These are phyloP conservation scores for Andrena cerasifolii DNA, from an alignment of 1,140 invertebrate genomes.

Conservation along the genomic window DNA sequence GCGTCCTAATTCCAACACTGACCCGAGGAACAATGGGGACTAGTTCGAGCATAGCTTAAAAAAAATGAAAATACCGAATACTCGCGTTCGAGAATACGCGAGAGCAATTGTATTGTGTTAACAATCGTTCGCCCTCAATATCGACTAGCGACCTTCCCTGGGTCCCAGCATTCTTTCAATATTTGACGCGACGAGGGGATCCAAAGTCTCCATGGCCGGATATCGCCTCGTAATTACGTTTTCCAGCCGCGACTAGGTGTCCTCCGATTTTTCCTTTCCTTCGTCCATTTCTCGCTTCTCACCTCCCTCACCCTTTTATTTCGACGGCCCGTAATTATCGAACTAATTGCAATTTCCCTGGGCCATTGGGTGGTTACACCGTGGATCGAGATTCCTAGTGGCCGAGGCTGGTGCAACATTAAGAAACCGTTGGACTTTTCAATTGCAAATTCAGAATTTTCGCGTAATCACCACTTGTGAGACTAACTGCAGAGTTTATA, in stretches of 20 bases:
- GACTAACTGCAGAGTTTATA: no score
- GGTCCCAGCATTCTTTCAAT: slow-evolving; percentile 33
- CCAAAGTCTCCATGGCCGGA: background rate
- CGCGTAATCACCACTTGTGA: no score
- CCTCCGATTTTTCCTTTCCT: background rate
- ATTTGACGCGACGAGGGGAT: slow-evolving; percentile 20
- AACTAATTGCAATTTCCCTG: slow-evolving; percentile 43
- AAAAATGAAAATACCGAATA: background rate
- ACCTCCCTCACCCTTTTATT: background rate
- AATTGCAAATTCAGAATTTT: no score
- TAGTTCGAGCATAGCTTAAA: background rate
- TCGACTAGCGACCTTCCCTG: slow-evolving; percentile 1
- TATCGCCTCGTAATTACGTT: slow-evolving; percentile 42
- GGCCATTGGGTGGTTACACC: background rate
- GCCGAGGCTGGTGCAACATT: background rate
- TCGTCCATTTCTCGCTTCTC: background rate
- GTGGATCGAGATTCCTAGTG: background rate
- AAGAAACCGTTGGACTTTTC: background rate
- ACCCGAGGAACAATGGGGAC: background rate
- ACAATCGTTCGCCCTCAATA: slow-evolving; percentile 27
- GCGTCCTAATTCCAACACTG: slow-evolving; percentile 12
- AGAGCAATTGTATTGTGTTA: slow-evolving; percentile 25
- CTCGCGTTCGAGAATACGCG: background rate
- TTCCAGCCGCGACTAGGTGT: background rate
- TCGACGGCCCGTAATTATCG: slow-evolving; percentile 35